Percentiles rank a stretch among this genome's conserved stretches.
Conservation (phyloP, 1,140 invertebrate genomes). For the Drosophila ficusphila region DNA sequence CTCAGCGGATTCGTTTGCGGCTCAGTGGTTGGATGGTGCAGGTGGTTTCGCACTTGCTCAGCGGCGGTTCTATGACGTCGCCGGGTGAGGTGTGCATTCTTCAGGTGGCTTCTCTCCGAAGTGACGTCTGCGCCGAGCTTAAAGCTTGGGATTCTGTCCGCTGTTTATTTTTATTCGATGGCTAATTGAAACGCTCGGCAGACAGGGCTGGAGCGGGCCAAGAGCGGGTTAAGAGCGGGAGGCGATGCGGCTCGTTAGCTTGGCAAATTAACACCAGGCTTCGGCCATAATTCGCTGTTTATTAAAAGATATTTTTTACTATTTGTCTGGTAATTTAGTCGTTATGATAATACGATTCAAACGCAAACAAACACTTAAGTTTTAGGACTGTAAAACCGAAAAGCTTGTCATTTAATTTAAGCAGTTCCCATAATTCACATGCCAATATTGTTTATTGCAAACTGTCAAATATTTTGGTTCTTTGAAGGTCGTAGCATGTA, state of each 20-base stretch:
- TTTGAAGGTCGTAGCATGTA: too few relatives aligned
- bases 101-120: not conserved
- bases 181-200: conserved; percentile 52
- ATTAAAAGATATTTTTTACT: conserved; percentile 22
- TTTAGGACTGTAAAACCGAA: not conserved
- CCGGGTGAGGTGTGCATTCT: conserved; percentile 26
- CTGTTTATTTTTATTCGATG: conserved; percentile 41
- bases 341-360: conserved; percentile 41
- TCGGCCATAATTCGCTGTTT: conserved; percentile 7
- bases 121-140: conserved; percentile 37
- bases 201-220: conserved; percentile 4
- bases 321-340: conserved; percentile 55
- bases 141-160: conserved; percentile 35
- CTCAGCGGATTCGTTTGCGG: not conserved
- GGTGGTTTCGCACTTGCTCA: conserved; percentile 23
- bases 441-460: too few relatives aligned
- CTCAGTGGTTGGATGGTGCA: not conserved
- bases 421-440: not conserved
- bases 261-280: conserved; percentile 36
- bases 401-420: not conserved
- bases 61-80: conserved; percentile 34
- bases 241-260: conserved; percentile 51
- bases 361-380: not conserved
- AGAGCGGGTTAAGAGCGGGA: not conserved
- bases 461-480: not conserved